These are phyloP conservation scores for Aporophyla nigra DNA, from an alignment of 2,888 invertebrate genomes.

Conservation along the genomic window DNA sequence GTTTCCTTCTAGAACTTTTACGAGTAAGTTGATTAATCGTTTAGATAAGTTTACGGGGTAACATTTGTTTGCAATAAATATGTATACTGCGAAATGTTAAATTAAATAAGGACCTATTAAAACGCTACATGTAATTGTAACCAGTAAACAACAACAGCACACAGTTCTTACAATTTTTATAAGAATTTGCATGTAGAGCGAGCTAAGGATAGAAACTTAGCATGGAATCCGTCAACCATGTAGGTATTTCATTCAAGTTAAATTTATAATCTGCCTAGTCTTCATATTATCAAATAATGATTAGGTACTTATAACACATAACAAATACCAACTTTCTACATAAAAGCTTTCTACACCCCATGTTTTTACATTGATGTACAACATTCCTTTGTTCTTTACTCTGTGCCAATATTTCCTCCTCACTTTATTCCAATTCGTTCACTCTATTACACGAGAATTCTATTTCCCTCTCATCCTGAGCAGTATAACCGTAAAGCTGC, in stretches of 20 bases:
- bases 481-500: slow-evolving; percentile 19
- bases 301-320: background rate
- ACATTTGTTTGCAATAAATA: background rate
- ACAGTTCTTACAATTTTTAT: background rate
- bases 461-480: slow-evolving; percentile 11
- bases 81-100: background rate
- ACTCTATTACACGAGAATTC: slow-evolving; percentile 20
- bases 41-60: slow-evolving; percentile 36
- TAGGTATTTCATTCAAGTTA: background rate
- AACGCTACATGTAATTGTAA: background rate
- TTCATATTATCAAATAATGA: background rate
- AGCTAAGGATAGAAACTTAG: background rate
- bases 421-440: slow-evolving; percentile 4
- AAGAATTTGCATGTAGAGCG: too few relatives aligned
- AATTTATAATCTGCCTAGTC: background rate
- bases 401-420: background rate
- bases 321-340: too few relatives aligned
- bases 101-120: background rate
- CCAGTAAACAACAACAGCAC: background rate
- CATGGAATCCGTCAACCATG: too few relatives aligned
- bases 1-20: background rate
- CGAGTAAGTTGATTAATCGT: slow-evolving; percentile 33
- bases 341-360: background rate
- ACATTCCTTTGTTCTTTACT: background rate
- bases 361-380: background rate